phyloP scores from a whole-genome alignment of 2,888 invertebrate species.

The Suillia variegata region DNA sequence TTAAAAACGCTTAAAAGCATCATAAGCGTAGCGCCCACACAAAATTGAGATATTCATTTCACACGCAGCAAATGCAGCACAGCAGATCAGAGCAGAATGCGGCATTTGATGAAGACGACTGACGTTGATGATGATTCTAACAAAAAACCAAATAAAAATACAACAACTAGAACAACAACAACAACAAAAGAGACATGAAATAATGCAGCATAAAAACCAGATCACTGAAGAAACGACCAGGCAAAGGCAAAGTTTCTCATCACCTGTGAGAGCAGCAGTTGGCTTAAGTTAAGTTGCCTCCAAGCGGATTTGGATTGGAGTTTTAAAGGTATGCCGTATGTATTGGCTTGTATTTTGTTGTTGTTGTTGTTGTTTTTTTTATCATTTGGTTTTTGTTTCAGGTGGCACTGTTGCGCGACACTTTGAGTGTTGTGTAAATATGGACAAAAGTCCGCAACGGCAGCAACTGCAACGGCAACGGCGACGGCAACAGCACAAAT shows the following conservation, averaged over 20 bases:
- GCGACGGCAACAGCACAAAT: no score
- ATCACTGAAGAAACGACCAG: conserved; percentile 2
- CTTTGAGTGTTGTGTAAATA: conserved; percentile 4
- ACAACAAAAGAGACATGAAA: no score
- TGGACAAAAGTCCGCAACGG: neutral
- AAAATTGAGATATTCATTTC: conserved; percentile 41
- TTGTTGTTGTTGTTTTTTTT: no score
- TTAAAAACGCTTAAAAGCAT: conserved; percentile 43
- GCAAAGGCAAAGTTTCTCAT: no score
- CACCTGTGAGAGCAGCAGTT: neutral
- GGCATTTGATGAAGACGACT: conserved; percentile 7
- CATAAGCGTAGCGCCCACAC: conserved; percentile 42
- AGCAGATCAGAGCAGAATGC: neutral
- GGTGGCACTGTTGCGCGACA: neutral
- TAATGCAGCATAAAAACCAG: conserved; percentile 8
- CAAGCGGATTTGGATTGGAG: neutral
- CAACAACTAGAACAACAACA: conserved; percentile 1
- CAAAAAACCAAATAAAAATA: neutral
- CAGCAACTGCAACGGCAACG: no score
- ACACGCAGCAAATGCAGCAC: neutral
- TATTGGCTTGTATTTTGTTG: no score
- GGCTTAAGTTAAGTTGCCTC: neutral
- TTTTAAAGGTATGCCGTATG: neutral
- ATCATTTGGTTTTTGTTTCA: no score
- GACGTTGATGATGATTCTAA: conserved; percentile 25